phyloP scores from a whole-genome alignment of 2,797 vertebrate species.

The Gallirallus australis region DNA sequence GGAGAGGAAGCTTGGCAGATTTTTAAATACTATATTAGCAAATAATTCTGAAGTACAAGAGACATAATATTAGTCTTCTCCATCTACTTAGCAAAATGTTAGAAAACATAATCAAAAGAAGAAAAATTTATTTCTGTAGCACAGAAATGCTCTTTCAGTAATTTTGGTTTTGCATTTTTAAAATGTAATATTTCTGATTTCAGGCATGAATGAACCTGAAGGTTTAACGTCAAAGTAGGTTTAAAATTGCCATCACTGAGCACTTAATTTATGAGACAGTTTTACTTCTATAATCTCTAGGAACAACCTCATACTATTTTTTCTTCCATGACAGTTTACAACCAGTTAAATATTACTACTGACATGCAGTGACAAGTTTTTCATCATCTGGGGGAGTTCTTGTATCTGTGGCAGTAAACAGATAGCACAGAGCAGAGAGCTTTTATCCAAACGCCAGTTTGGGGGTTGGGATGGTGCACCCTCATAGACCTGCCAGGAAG shows the following conservation, averaged over 20 bases:
- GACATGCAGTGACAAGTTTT: background rate
- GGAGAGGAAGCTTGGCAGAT: background rate
- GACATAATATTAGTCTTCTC: background rate
- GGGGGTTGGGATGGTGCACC: rapidly evolving
- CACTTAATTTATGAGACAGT: background rate
- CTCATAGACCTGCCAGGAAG: background rate
- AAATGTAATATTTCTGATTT: background rate
- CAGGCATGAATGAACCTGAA: background rate
- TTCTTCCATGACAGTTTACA: background rate
- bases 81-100: background rate
- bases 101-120: background rate
- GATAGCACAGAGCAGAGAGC: background rate
- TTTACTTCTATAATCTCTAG: background rate
- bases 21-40: background rate
- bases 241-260: background rate
- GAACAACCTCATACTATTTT: background rate
- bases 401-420: background rate
- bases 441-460: background rate
- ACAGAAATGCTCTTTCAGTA: background rate
- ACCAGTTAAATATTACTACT: background rate
- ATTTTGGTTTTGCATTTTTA: background rate
- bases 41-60: background rate
- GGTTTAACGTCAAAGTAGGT: background rate
- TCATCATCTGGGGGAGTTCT: background rate
- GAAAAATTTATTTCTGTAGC: background rate